These are phyloP conservation scores for Chrysomela aeneicollis DNA, from an alignment of 2,888 invertebrate genomes.

Conservation along the genomic window DNA sequence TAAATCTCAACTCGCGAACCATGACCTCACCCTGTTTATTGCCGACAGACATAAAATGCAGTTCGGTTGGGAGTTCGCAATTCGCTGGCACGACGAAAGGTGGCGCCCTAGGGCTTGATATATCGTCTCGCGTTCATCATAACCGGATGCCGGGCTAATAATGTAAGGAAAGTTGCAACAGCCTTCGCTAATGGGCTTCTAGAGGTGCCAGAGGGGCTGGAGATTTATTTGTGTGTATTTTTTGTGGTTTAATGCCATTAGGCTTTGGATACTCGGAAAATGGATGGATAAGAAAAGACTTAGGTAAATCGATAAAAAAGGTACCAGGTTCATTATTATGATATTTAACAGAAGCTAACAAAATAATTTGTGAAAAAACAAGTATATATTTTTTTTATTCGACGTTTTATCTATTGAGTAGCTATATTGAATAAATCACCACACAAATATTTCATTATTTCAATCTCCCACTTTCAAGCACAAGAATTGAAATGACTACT, in stretches of 20 bases:
- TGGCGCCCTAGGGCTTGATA: constrained; percentile 25
- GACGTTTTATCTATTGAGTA: too few species aligned
- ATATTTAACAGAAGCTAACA: too few species aligned
- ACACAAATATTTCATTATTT: too few species aligned
- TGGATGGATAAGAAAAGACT: background rate
- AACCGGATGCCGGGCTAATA: constrained; percentile 35
- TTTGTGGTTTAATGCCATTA: background rate
- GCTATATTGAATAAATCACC: too few species aligned
- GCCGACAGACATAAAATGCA: constrained; percentile 22
- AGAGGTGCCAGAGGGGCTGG: constrained; percentile 14
- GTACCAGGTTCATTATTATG: too few species aligned
- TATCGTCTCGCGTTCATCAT: constrained; percentile 35
- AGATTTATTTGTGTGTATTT: constrained; percentile 1
- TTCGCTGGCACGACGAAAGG: constrained; percentile 32
- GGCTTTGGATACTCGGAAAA: background rate
- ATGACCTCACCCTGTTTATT: constrained; percentile 17
- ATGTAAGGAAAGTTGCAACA: constrained; percentile 36
- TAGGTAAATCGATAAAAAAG: too few species aligned
- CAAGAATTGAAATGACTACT: too few species aligned
- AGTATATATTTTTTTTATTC: too few species aligned
- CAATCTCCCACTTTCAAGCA: too few species aligned
- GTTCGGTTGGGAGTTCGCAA: constrained; percentile 25
- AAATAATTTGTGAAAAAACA: too few species aligned
- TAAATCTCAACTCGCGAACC: background rate
- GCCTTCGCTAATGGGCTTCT: constrained; percentile 33